These are phyloP conservation scores for Eriosoma lanigerum DNA, from an alignment of 1,140 invertebrate genomes.

Conservation along the genomic window DNA sequence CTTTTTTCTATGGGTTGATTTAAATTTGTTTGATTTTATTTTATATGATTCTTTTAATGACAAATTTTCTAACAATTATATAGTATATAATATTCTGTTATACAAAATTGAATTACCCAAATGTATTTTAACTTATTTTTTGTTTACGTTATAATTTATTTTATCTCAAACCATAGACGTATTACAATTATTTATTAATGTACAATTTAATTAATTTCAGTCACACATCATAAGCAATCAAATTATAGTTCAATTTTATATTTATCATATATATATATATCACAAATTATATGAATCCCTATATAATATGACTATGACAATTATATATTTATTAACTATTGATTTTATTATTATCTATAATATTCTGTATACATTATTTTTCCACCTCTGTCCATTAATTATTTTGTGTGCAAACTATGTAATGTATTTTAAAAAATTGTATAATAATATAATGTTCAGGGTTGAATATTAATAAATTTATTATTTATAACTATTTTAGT, in stretches of 20 bases:
- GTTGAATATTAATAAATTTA: slow-evolving; percentile 51
- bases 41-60: not conserved
- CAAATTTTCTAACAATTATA: not conserved
- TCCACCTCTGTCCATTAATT: slow-evolving; percentile 30
- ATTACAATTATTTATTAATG: slow-evolving; percentile 36
- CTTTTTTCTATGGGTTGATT: not conserved
- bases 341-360: slow-evolving; percentile 7
- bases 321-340: not conserved
- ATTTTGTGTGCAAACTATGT: slow-evolving; percentile 39
- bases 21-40: slow-evolving; percentile 33
- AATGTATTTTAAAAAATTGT: slow-evolving; percentile 47
- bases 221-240: not conserved
- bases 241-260: slow-evolving; percentile 1
- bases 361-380: slow-evolving; percentile 42
- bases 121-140: slow-evolving; percentile 17
- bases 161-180: slow-evolving; percentile 36
- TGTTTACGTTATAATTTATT: slow-evolving; percentile 20
- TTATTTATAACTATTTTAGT: slow-evolving; percentile 43
- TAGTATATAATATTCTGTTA: slow-evolving; percentile 3
- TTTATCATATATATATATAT: not conserved
- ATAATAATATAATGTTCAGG: slow-evolving; percentile 51
- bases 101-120: not conserved
- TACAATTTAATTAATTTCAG: slow-evolving; percentile 16
- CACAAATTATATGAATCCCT: too few relatives aligned
- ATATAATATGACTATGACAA: not conserved